Base-by-base conservation (phyloP, 2,113 vertebrate genomes). In the Nyctibius bracteatus region DNA sequence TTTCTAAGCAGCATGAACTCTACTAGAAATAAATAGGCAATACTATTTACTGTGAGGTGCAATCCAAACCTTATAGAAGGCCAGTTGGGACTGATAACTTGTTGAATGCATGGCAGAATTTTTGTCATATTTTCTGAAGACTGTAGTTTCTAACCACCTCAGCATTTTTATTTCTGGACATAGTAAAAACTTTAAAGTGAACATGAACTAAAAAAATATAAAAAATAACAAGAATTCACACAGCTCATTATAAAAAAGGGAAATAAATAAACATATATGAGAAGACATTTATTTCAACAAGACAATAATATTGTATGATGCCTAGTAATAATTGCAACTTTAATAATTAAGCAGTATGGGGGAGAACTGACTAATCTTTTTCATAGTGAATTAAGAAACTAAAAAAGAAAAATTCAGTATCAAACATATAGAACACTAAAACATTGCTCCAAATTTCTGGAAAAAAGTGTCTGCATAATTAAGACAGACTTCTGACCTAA, bases 361-460 rank as follows among this genome's bases (percentile, higher is more conserved):
- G 19, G 15, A 91, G 22, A 88, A n/a, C 2, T 72, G 17, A 12
- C 2, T 81, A 1, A 2, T 28, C 10, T 67, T 83, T 55, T 72
- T 59, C 13, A 51, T 3, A 27, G 4, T 41, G 12, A 81, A 81
- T 43, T 78, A 57, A 47, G 25, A 65, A 66, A 73, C 21, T 20
- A 41, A 55, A 17, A 31, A 4, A 30, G 43, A 46, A 46, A 31
- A 23, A 73, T 90, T 62, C 15, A 54, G 4, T 17, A 37, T 58
- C 41, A 77, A 65, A 52, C 13, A 27, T 12, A 5, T 14, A 59
- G 11, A 85, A 62, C 4, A 33, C 19, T 55, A 33, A 51, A 83
- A 2, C 1, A 41, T 9, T 3, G 0, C 8, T 31, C 12, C 2
- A 25, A 5, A 6, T 43, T 44, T 71, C 55, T 15, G 4, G 3